These are phyloP conservation scores for Meles meles DNA, from an alignment of 2,113 vertebrate species.

Conservation along the genomic window DNA sequence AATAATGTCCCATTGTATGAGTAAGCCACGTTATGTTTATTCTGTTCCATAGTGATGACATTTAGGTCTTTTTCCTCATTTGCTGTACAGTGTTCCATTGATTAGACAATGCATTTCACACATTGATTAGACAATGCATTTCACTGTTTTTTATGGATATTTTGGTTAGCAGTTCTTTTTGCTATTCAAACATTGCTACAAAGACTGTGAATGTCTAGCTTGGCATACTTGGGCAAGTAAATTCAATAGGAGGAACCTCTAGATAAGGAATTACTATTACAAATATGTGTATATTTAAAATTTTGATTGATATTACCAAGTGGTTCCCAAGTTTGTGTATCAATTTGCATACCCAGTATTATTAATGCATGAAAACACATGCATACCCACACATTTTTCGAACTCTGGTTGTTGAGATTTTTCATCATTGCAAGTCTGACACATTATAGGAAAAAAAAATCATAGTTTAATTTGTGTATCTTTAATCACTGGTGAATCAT, in stretches of 20 bases:
- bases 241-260: not conserved
- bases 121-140: not conserved
- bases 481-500: not conserved
- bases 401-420: not conserved
- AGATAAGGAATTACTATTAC: not conserved
- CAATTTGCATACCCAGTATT: not conserved
- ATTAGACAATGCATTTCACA: not conserved
- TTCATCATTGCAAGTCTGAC: not conserved
- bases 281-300: not conserved
- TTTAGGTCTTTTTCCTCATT: not conserved
- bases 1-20: accelerated
- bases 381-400: not conserved
- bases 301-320: not conserved
- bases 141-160: not conserved
- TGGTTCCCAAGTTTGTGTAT: not conserved
- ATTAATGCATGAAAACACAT: not conserved
- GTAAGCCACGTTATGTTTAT: not conserved
- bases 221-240: not conserved
- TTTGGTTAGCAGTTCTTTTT: not conserved
- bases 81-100: not conserved
- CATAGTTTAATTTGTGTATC: not conserved
- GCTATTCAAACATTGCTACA: not conserved
- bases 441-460: not conserved
- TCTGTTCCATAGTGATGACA: not conserved
- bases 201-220: not conserved